Percentiles rank a stretch among this genome's conserved stretches.
phyloP scores from a whole-genome alignment of 1,140 invertebrate species.

The Trichonephila inaurata region DNA sequence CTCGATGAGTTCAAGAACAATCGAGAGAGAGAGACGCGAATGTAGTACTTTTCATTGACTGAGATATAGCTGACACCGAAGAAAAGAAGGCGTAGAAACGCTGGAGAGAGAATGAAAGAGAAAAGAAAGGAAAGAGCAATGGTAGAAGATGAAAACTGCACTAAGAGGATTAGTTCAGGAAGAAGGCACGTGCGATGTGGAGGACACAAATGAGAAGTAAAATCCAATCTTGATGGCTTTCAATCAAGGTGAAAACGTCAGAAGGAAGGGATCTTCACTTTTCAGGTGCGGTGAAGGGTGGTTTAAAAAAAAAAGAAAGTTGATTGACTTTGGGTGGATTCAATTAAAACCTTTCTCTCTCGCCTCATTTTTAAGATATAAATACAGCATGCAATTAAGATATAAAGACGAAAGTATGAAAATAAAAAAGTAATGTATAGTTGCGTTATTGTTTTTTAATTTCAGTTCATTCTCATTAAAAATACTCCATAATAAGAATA shows the following conservation, averaged over 20 bases:
- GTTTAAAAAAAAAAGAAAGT: neutral
- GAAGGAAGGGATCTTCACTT: neutral
- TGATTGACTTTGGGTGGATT: neutral
- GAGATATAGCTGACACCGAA: neutral
- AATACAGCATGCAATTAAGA: too few relatives aligned
- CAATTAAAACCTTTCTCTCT: too few relatives aligned
- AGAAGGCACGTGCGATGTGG: neutral
- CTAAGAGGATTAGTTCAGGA: slow-evolving; percentile 38
- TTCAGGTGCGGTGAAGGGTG: neutral
- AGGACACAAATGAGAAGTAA: slow-evolving; percentile 25
- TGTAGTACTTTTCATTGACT: neutral
- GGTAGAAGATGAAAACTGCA: slow-evolving; percentile 27
- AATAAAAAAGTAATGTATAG: too few relatives aligned
- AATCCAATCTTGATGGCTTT: slow-evolving; percentile 45
- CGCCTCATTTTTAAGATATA: too few relatives aligned
- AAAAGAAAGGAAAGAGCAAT: neutral
- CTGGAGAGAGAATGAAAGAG: neutral
- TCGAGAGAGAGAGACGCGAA: neutral
- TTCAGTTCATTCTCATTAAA: too few relatives aligned
- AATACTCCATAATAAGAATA: too few relatives aligned
- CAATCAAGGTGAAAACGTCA: slow-evolving; percentile 20
- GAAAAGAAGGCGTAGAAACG: neutral
- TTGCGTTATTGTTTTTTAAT: too few relatives aligned
- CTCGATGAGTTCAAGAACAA: slow-evolving; percentile 7
- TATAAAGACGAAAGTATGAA: too few relatives aligned